Conservation (phyloP, 2,888 invertebrate genomes). For the Trachelus troglodyta region DNA sequence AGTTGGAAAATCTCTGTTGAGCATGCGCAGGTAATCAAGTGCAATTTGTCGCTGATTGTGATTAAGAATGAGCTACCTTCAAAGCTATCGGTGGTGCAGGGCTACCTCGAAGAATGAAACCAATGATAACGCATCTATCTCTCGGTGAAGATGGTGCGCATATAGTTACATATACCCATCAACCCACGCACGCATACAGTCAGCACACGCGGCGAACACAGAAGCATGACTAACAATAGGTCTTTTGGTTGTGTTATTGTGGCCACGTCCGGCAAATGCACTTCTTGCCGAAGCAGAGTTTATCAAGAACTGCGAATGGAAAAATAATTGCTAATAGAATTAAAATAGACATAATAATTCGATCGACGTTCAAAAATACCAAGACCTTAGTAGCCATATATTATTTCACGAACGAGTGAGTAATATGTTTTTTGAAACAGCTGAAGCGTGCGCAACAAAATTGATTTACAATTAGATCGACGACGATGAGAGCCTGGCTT, state of each 20-base stretch:
- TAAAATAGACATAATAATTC: slow-evolving; percentile 14
- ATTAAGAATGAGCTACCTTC: not conserved
- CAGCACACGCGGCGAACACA: slow-evolving; percentile 2
- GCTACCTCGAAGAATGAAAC: slow-evolving; percentile 20
- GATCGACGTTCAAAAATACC: slow-evolving; percentile 6
- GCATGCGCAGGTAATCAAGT: not conserved
- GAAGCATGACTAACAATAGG: slow-evolving; percentile 13
- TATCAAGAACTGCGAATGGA: slow-evolving; percentile 67
- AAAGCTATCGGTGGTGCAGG: slow-evolving; percentile 16
- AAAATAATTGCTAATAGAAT: slow-evolving; percentile 48
- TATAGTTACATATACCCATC: too few species aligned
- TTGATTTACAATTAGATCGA: not conserved
- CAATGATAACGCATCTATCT: slow-evolving; percentile 27
- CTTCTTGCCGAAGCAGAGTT: slow-evolving; percentile 70
- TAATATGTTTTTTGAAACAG: too few species aligned
- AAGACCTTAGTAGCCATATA: not conserved
- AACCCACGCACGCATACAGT: too few species aligned
- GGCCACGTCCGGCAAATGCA: slow-evolving; percentile 66
- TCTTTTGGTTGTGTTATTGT: slow-evolving; percentile 43
- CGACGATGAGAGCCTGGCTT: slow-evolving; percentile 34
- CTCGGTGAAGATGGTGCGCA: slow-evolving; percentile 2
- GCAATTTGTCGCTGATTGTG: too few species aligned
- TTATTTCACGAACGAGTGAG: too few species aligned
- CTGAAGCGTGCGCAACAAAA: too few species aligned
- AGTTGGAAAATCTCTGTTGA: not conserved